Percentiles rank a stretch among this genome's conserved stretches.
Evolutionary conservation across 2,888 invertebrate species (phyloP).

Genomic region (Meandrusa payeni): DNA sequence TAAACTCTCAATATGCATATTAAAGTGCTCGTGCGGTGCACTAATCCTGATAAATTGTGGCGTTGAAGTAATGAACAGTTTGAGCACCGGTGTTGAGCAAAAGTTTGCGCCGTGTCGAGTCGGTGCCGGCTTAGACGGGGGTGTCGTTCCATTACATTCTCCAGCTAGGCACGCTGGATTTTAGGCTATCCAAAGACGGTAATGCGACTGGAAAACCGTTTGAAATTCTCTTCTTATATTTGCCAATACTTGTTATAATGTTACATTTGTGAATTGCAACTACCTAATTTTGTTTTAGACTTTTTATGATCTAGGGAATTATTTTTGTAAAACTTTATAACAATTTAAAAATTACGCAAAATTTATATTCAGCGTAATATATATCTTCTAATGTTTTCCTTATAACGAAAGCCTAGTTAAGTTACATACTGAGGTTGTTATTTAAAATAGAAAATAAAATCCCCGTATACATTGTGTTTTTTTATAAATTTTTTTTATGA

Average conservation of each 20-base stretch:
- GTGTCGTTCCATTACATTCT: conserved; percentile 38
- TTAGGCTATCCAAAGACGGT: conserved; percentile 28
- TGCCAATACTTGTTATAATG: neutral
- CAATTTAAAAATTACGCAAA: neutral
- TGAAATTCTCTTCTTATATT: conserved; percentile 3
- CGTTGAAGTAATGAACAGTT: conserved; percentile 31
- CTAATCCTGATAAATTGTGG: conserved; percentile 24
- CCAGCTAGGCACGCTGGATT: conserved; percentile 38
- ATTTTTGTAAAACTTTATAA: no score
- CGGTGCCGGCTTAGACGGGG: conserved; percentile 43
- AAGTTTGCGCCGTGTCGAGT: conserved; percentile 39
- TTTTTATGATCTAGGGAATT: no score
- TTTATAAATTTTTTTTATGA: no score
- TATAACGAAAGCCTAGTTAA: no score
- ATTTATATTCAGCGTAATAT: no score
- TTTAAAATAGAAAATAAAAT: no score
- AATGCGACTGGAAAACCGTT: conserved; percentile 16
- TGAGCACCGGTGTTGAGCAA: conserved; percentile 38
- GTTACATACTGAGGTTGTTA: no score
- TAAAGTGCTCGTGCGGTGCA: conserved; percentile 21
- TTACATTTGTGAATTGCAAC: no score
- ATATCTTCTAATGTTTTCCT: no score
- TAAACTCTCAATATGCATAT: conserved; percentile 25
- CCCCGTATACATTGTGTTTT: no score
- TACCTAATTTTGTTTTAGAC: no score